Conservation (phyloP, 2,888 invertebrate genomes). For the Caenorhabditis sp. region DNA sequence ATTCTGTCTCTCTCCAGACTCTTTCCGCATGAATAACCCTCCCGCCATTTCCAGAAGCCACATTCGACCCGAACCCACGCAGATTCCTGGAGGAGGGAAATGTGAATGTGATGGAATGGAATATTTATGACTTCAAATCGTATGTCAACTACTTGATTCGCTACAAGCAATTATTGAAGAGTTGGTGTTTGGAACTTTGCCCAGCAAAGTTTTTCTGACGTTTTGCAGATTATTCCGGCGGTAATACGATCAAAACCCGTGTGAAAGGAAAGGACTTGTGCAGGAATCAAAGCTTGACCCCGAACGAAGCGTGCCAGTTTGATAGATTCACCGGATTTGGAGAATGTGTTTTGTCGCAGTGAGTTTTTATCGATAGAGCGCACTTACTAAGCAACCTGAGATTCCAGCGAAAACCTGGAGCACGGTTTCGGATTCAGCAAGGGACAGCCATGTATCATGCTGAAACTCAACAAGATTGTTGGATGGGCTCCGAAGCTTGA, state of each 20-base stretch:
- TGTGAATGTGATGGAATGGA: conserved; percentile 59
- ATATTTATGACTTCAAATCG: conserved; percentile 56
- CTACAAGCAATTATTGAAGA: conserved; percentile 62
- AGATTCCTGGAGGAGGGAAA: conserved; percentile 44
- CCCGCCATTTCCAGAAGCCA: conserved; percentile 46
- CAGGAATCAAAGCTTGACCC: conserved; percentile 36
- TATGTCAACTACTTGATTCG: conserved; percentile 65
- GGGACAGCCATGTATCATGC: conserved; percentile 66
- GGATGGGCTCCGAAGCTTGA: conserved; percentile 48
- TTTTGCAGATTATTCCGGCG: conserved; percentile 17
- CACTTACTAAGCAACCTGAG: background rate
- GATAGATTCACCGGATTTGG: conserved; percentile 48
- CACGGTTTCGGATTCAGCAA: conserved; percentile 64
- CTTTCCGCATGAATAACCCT: background rate
- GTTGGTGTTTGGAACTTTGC: conserved; percentile 10
- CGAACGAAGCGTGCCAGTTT: conserved; percentile 44
- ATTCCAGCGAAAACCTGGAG: conserved; percentile 52
- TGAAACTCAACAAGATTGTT: conserved; percentile 65
- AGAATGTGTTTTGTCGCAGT: conserved; percentile 51
- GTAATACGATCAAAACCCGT: background rate
- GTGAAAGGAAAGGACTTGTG: conserved; percentile 25
- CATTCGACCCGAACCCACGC: conserved; percentile 68
- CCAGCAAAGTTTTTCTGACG: background rate
- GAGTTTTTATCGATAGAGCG: background rate
- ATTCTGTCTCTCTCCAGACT: background rate